Evolutionary conservation across 2,888 invertebrate species (phyloP).

Genomic region (Actias luna): DNA sequence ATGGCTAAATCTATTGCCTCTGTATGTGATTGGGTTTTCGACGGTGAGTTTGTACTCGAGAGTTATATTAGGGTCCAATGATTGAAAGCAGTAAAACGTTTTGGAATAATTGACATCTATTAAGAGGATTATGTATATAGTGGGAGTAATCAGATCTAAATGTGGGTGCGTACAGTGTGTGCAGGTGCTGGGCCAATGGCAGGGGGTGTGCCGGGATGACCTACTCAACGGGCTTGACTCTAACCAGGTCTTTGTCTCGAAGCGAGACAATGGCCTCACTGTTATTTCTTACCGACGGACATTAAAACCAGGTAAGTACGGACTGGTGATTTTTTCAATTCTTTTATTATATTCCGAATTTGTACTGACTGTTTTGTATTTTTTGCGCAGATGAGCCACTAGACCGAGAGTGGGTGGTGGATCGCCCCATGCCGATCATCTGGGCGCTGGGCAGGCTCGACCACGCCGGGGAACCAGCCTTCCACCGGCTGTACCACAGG

Average conservation of each 20-base stretch:
- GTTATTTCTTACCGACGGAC: slow-evolving; percentile 89
- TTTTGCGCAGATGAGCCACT: slow-evolving; percentile 89
- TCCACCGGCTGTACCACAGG: slow-evolving; percentile 91
- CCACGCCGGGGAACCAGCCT: slow-evolving; percentile 88
- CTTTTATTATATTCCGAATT: no score
- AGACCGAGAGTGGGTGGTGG: slow-evolving; percentile 87
- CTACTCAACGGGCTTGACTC: slow-evolving; percentile 91
- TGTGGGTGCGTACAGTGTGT: slow-evolving; percentile 83
- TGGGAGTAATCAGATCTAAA: neutral
- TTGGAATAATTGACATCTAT: no score
- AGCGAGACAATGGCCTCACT: slow-evolving; percentile 88
- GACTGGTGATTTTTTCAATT: no score
- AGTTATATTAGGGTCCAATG: no score
- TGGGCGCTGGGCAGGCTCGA: slow-evolving; percentile 94
- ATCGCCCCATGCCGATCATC: slow-evolving; percentile 85
- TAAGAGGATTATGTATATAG: no score
- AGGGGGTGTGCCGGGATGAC: slow-evolving; percentile 93
- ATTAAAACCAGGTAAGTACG: slow-evolving; percentile 85
- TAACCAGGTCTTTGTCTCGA: slow-evolving; percentile 89
- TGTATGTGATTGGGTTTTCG: no score
- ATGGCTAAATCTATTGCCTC: no score
- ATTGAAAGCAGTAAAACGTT: no score
- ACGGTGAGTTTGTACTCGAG: no score
- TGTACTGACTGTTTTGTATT: no score
- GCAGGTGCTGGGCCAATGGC: slow-evolving; percentile 91